Base-by-base conservation (phyloP, 1,140 invertebrate genomes). In the Venturia canescens region DNA sequence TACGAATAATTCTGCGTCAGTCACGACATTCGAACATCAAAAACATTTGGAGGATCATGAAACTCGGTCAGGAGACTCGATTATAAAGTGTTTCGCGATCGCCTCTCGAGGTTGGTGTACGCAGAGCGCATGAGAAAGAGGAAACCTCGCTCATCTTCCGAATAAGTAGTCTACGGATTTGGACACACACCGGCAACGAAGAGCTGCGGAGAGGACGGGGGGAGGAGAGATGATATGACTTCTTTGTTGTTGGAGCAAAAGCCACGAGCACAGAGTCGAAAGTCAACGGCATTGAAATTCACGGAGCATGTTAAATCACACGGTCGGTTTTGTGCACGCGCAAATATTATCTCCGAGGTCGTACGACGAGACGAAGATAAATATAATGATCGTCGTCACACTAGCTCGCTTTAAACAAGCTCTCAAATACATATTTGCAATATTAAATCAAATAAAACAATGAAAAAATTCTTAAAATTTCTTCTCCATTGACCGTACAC, bases 161-260 rank as follows among this genome's bases (percentile, higher is more conserved):
- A 26, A 63, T n/a, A 57, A 57, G 16, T 57, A 57, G 11, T 63
- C 21, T 27, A 63, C 23, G 23, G 60, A 63, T 63, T 63, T 63
- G 9, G 16, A 63, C 21, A 44, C 38, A 44, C 6, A 44, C 38
- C n/a, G n/a, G n/a, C n/a, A n/a, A n/a, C n/a, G n/a, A n/a, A n/a
- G n/a, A n/a, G n/a, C n/a, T n/a, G 4, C 3, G 9, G 53, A n/a
- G 53, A 57, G 53, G 4, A 18, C n/a, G 53, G 31, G 50, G 50
- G 31, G 63, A 53, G 75, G 82, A 29, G 44, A 29, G 69, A 66
- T 29, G n/a, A 23, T n/a, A 31, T 80, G 57, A 75, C 72, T 77
- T 79, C 75, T 70, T 74, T 66, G 82, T 79, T 74, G 66, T 69
- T 26, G 29, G 16, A 21, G 66, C 66, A 69, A 69, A 31, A 69